Percentiles rank a stretch among this genome's conserved stretches.
These are phyloP conservation scores for Sciurus vulgaris DNA, from an alignment of 2,797 vertebrate species.

Conservation along the genomic window DNA sequence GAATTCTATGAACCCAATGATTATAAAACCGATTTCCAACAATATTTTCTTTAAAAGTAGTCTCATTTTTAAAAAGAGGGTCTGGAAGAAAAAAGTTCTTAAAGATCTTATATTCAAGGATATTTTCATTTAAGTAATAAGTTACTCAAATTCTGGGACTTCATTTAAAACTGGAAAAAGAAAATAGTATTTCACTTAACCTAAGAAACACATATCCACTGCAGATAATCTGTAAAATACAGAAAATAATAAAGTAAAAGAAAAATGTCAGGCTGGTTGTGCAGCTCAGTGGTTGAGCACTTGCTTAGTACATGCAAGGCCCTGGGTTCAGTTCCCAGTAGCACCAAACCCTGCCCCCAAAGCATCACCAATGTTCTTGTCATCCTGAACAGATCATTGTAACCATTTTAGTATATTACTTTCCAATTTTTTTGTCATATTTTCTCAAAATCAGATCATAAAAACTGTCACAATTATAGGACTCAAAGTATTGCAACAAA, in stretches of 20 bases:
- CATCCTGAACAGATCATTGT: background rate
- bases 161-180: constrained; percentile 59
- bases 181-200: constrained; percentile 47
- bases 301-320: background rate
- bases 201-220: constrained; percentile 29
- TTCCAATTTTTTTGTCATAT: background rate
- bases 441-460: constrained; percentile 36
- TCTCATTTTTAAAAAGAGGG: background rate
- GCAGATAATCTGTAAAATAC: constrained; percentile 19
- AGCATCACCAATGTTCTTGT: constrained; percentile 24
- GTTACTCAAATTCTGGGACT: constrained; percentile 42
- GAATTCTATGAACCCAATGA: background rate
- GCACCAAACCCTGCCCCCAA: background rate
- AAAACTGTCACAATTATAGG: constrained; percentile 34
- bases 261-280: background rate
- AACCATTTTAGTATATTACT: constrained; percentile 40
- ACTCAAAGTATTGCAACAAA: background rate
- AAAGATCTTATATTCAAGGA: constrained; percentile 33
- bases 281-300: background rate
- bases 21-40: constrained; percentile 12
- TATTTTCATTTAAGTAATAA: constrained; percentile 35
- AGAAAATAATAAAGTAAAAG: background rate
- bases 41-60: constrained; percentile 15
- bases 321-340: background rate
- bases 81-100: background rate